Conservation (phyloP, 2,888 invertebrate genomes). For the Acleris cristana region DNA sequence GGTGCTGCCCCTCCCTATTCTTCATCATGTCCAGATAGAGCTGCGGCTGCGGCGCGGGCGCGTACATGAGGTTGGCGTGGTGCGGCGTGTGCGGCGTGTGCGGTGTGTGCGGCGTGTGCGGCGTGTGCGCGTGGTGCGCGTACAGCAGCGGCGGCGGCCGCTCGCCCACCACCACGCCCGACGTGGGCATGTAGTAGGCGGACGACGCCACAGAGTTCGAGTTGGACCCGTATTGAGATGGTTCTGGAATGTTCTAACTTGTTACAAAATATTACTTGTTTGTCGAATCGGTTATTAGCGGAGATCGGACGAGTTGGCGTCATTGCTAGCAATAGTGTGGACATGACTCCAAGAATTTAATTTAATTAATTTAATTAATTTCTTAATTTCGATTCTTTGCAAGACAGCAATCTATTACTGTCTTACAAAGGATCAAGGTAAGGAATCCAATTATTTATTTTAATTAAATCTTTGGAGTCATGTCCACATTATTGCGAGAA, state of each 20-base stretch:
- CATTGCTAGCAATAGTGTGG: too few relatives aligned
- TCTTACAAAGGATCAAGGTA: too few relatives aligned
- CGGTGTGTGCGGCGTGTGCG: constrained; percentile 62
- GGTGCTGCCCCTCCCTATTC: constrained; percentile 69
- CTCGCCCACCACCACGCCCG: constrained; percentile 72
- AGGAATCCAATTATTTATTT: too few relatives aligned
- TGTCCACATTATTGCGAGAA: too few relatives aligned
- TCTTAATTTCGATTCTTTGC: too few relatives aligned
- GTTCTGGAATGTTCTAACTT: constrained; percentile 51
- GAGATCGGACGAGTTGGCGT: too few relatives aligned
- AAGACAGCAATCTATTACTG: too few relatives aligned
- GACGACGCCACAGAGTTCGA: constrained; percentile 63
- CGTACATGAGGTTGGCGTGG: constrained; percentile 66
- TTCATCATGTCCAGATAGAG: constrained; percentile 75
- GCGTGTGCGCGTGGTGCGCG: constrained; percentile 73
- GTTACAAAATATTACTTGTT: background rate
- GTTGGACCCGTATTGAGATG: constrained; percentile 71
- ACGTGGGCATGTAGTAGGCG: constrained; percentile 73
- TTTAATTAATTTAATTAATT: too few relatives aligned
- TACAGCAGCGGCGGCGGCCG: constrained; percentile 73
- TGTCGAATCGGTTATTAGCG: background rate
- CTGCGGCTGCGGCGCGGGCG: constrained; percentile 72
- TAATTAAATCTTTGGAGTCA: too few relatives aligned
- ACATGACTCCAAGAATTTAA: too few relatives aligned
- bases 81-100: constrained; percentile 60